Percentiles rank a stretch among this genome's conserved stretches.
Conservation (phyloP, 1,140 invertebrate species). For the Amyelois transitella region DNA sequence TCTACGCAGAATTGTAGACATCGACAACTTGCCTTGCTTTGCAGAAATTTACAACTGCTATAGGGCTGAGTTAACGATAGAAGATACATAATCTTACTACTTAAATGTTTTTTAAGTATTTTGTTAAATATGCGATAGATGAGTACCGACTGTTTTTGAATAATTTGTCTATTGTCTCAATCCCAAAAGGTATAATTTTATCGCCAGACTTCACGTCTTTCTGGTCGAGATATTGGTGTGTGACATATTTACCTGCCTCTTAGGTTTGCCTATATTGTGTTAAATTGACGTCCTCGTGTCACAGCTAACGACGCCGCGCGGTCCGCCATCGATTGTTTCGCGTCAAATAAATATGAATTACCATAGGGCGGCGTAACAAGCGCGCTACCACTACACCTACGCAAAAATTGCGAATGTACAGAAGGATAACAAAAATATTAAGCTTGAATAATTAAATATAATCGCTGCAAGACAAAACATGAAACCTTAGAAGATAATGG, state of each 20-base stretch:
- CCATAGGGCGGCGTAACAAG: conserved; percentile 17
- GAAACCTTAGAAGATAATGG: too few relatives aligned
- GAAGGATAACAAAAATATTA: too few relatives aligned
- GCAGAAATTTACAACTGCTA: neutral
- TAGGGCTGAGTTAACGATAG: conserved; percentile 11
- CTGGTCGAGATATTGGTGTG: too few relatives aligned
- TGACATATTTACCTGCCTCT: neutral
- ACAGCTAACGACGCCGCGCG: conserved; percentile 4
- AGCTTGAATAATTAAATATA: too few relatives aligned
- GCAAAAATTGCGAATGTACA: neutral
- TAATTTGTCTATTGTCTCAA: neutral
- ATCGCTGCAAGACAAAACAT: too few relatives aligned
- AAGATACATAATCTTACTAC: conserved; percentile 18
- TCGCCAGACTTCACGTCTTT: neutral
- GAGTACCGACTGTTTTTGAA: neutral
- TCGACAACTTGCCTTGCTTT: neutral
- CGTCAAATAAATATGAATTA: conserved; percentile 21
- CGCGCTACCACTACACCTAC: neutral
- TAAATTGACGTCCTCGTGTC: conserved; percentile 2
- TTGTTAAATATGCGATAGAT: conserved; percentile 1
- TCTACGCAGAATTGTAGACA: conserved; percentile 19
- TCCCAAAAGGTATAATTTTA: neutral
- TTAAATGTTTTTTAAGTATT: conserved; percentile 8
- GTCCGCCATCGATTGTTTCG: conserved; percentile 11
- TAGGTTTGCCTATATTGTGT: neutral